Evolutionary conservation across 2,888 invertebrate species (phyloP).

Genomic region (Cataglyphis rosenhaueri): DNA sequence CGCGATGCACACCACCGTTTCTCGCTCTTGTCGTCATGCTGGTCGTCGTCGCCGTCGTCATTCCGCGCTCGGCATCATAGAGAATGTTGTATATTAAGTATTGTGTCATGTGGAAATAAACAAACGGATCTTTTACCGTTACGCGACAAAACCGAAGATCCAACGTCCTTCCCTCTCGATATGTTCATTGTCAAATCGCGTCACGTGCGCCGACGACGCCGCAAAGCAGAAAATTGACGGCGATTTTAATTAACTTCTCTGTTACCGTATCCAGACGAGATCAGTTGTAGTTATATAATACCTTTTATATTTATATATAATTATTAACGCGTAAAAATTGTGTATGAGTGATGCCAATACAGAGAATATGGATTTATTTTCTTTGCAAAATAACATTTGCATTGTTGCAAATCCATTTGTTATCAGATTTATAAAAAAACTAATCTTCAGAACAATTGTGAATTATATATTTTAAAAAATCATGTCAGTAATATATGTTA

Average conservation of each 20-base stretch:
- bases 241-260: slow-evolving; percentile 56
- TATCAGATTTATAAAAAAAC: neutral
- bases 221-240: slow-evolving; percentile 50
- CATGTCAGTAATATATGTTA: neutral
- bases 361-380: slow-evolving; percentile 13
- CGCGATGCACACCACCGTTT: slow-evolving; percentile 63
- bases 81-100: slow-evolving; percentile 55
- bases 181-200: slow-evolving; percentile 53
- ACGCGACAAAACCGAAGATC: slow-evolving; percentile 49
- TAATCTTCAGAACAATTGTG: neutral
- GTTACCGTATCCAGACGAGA: slow-evolving; percentile 38
- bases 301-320: slow-evolving; percentile 50
- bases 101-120: slow-evolving; percentile 64
- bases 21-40: slow-evolving; percentile 42
- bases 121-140: slow-evolving; percentile 53
- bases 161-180: slow-evolving; percentile 35
- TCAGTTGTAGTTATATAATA: slow-evolving; percentile 39
- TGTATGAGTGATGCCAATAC: slow-evolving; percentile 25
- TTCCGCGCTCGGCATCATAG: slow-evolving; percentile 40
- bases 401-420: slow-evolving; percentile 11
- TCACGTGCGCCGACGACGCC: slow-evolving; percentile 42
- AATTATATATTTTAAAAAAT: neutral
- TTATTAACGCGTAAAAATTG: slow-evolving; percentile 32
- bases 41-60: slow-evolving; percentile 38
- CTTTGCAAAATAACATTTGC: slow-evolving; percentile 17